Evolutionary conservation across 1,140 invertebrate genomes (phyloP), one percentile per base, ranked within the genome.

Genomic region (Hetaerina americana): DNA sequence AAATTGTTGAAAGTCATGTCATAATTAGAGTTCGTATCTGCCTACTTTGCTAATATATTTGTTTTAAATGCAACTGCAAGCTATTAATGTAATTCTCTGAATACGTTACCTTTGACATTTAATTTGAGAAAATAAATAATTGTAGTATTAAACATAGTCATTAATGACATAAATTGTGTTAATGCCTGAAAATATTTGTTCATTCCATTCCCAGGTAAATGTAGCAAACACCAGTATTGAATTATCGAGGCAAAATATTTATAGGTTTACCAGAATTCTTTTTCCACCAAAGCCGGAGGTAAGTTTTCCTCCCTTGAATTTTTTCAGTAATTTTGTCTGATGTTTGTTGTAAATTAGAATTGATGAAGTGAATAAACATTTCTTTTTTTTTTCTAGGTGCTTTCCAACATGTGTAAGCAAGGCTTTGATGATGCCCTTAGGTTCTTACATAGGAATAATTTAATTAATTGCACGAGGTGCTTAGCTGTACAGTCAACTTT

Each of bases 371-470:
- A 26, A 26, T 15, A 66, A 12, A 10, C 0, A 71, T n/a, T n/a
- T 10, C 27, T 72, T 57, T 57, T 72, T 22, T 73, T 18, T 78
- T 73, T 81, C 26, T 72, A 86, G 85, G 78, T 86, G 72, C 81
- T 95, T 24, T 95, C 93, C 72, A 93, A 94, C 76, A 97, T 99
- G 88, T 98, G 96, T 80, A 93, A 96, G 77, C 96, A 98, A 83
- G 97, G 96, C 24, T 99, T 98, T 80, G 95, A 98, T 76, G 97
- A 99, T 82, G 94, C 95, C 0, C 84, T 98, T 0, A 86, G 91
- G 71, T 99, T 96, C 82, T 82, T 99, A 68, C 94, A 96, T 75
- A 87, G 90, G 73, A 96, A 97, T 79, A 95, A 95, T 81, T 82
- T 95, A 69, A 93, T 95, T 71, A 92, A 89, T 74, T 95, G 93